These are phyloP conservation scores for Tringa solitaria DNA, from an alignment of 2,113 vertebrate genomes.

Conservation along the genomic window DNA sequence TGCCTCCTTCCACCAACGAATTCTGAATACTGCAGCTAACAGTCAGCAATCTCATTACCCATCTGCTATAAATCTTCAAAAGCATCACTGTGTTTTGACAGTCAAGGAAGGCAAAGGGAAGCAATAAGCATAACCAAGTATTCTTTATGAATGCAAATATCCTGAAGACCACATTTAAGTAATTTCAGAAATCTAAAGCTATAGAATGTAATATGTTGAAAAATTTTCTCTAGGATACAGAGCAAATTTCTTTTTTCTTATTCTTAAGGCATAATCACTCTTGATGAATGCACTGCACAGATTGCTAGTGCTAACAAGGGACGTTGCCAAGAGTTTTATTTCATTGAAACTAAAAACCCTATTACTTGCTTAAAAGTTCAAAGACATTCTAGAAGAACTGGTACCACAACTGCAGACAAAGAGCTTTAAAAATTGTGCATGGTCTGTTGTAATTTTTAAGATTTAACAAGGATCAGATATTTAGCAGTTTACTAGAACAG, in stretches of 20 bases:
- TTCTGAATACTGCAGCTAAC: constrained; percentile 67
- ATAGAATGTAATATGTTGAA: not conserved
- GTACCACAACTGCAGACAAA: not conserved
- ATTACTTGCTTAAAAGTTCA: not conserved
- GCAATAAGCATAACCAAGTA: constrained; percentile 62
- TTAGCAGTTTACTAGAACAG: not conserved
- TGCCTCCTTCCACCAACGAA: constrained; percentile 39
- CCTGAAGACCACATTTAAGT: constrained; percentile 63
- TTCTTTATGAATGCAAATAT: constrained; percentile 71
- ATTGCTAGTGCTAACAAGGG: not conserved
- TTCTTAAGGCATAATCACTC: not conserved
- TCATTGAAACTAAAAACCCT: not conserved
- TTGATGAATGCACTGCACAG: not conserved
- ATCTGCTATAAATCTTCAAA: constrained; percentile 73
- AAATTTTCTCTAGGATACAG: not conserved
- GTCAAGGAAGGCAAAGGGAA: constrained; percentile 58
- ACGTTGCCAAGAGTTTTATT: not conserved
- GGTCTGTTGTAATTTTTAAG: not conserved
- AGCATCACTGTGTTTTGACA: constrained; percentile 73
- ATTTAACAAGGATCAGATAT: not conserved
- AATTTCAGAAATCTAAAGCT: constrained; percentile 60
- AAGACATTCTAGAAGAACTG: not conserved
- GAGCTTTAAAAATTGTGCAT: not conserved
- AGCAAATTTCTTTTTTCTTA: constrained; percentile 10
- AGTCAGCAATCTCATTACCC: constrained; percentile 72